These are phyloP conservation scores for Polia nebulosa DNA, from an alignment of 2,888 invertebrate genomes.

Conservation along the genomic window DNA sequence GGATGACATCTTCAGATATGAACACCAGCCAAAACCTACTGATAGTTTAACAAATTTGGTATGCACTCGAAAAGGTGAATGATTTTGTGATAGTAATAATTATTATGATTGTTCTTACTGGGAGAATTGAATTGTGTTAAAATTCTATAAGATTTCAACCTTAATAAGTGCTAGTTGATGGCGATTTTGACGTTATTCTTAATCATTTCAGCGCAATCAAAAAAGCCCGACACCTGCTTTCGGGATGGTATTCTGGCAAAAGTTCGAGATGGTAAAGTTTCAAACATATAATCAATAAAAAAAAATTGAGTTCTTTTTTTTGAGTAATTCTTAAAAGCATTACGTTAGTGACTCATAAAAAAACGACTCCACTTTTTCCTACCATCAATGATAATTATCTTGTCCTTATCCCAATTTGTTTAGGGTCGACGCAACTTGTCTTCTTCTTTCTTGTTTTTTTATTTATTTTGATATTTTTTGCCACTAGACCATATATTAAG, in stretches of 20 bases:
- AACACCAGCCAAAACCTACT: no score
- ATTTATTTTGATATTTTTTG: no score
- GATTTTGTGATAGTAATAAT: neutral
- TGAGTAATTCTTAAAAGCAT: no score
- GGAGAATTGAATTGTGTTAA: neutral
- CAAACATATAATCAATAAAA: neutral
- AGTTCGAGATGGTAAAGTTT: constrained; percentile 37
- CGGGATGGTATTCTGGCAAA: constrained; percentile 14
- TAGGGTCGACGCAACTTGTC: no score
- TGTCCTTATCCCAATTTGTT: no score
- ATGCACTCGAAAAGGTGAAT: constrained; percentile 16
- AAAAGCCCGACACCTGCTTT: rapidly evolving
- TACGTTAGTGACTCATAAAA: no score
- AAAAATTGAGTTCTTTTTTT: neutral
- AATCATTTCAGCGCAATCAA: constrained; percentile 13
- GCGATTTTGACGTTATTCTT: neutral
- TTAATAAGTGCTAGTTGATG: no score
- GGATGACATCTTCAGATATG: constrained; percentile 4
- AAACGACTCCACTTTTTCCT: no score
- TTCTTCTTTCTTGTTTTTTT: no score
- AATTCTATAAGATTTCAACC: neutral
- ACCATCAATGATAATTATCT: no score
- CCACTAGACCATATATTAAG: no score
- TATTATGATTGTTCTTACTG: neutral
- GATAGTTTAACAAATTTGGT: no score